Evolutionary conservation across 2,888 invertebrate genomes (phyloP).

Genomic region (Trachelus tabidus): DNA sequence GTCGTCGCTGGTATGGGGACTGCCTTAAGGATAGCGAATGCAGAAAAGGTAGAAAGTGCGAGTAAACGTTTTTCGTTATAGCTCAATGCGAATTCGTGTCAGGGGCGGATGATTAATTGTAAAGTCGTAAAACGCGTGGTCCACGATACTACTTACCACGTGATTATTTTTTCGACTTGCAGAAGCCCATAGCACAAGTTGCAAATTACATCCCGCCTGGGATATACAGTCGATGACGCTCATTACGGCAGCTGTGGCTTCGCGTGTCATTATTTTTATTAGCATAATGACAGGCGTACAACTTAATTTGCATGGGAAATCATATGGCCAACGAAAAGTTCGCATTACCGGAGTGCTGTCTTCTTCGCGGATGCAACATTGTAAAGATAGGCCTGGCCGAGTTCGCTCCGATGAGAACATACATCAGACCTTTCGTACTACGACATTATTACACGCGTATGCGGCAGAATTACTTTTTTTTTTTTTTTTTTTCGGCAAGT

Average conservation of each 20-base stretch:
- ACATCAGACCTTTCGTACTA: background rate
- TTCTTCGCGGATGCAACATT: background rate
- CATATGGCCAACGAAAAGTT: slow-evolving; percentile 30
- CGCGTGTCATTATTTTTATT: slow-evolving; percentile 33
- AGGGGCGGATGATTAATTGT: background rate
- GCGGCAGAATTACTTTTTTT: background rate
- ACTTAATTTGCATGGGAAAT: slow-evolving; percentile 61
- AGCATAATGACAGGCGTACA: slow-evolving; percentile 60
- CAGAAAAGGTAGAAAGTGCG: background rate
- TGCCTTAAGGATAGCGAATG: background rate
- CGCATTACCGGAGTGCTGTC: background rate
- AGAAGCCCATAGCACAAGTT: background rate
- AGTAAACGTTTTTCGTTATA: background rate
- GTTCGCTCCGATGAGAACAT: background rate
- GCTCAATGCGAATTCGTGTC: background rate
- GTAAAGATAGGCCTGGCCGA: background rate
- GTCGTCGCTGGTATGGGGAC: background rate
- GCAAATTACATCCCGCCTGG: background rate
- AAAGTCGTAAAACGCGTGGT: background rate
- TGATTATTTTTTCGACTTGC: background rate
- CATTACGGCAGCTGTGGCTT: background rate
- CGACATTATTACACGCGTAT: background rate
- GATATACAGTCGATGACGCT: background rate
- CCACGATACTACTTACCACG: background rate
- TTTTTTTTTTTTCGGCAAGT: too few species aligned